Conservation (phyloP, 1,140 invertebrate species). For the Lepidurus packardi region DNA sequence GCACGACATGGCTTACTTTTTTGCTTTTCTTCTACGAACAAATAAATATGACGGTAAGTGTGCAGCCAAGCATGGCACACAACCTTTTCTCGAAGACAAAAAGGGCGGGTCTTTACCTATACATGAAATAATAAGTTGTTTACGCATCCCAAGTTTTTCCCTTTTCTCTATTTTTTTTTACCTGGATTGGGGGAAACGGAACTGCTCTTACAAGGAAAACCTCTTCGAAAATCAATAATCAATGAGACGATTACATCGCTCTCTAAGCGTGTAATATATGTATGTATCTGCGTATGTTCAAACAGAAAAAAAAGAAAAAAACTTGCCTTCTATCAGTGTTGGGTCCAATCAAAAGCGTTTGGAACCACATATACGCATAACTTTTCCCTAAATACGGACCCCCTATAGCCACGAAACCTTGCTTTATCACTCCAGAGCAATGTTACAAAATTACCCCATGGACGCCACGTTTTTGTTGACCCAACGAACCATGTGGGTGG, state of each 20-base stretch:
- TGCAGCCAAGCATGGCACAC: constrained; percentile 6
- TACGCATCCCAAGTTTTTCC: not conserved
- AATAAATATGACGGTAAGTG: not conserved
- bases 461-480: not conserved
- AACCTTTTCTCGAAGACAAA: not conserved
- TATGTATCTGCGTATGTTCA: no score
- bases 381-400: not conserved
- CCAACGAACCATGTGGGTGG: not conserved
- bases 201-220: no score
- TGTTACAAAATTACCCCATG: constrained; percentile 6
- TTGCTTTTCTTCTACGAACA: not conserved
- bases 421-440: not conserved
- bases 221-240: no score
- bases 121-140: not conserved
- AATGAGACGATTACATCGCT: no score
- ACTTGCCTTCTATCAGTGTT: no score
- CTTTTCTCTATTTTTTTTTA: not conserved
- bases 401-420: not conserved
- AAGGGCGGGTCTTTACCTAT: not conserved
- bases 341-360: not conserved
- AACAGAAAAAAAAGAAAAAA: no score
- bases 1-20: not conserved
- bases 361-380: not conserved
- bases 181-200: not conserved
- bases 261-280: no score